These are phyloP conservation scores for Phocoena phocoena DNA, from an alignment of 2,113 vertebrate species.

Conservation along the genomic window DNA sequence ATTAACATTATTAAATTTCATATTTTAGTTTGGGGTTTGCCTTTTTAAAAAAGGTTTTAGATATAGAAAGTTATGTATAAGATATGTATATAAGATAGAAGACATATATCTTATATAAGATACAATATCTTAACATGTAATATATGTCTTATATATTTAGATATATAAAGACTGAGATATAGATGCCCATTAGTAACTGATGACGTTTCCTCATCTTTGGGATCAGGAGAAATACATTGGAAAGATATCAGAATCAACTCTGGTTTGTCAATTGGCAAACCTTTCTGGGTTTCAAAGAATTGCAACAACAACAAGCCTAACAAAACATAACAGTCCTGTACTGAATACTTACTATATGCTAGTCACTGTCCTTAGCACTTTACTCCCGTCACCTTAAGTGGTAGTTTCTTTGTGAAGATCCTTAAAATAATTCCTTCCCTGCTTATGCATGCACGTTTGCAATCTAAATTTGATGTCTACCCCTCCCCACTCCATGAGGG, in stretches of 20 bases:
- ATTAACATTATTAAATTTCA: constrained; percentile 77
- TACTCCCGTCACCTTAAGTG: neutral
- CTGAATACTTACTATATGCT: neutral
- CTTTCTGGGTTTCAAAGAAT: neutral
- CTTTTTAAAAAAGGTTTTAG: neutral
- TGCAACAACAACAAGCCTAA: neutral
- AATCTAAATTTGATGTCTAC: neutral
- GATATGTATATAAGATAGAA: neutral
- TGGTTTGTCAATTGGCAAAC: neutral
- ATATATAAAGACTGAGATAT: neutral
- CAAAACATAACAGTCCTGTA: neutral
- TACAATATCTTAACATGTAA: neutral
- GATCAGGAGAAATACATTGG: constrained; percentile 41
- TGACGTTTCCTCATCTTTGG: neutral
- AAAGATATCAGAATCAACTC: constrained; percentile 35
- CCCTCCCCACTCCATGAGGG: neutral
- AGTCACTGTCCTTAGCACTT: neutral
- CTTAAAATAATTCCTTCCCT: neutral
- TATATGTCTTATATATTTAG: neutral
- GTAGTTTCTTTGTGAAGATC: neutral
- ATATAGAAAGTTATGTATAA: neutral
- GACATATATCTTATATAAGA: neutral
- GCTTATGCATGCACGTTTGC: neutral
- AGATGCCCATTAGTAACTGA: neutral
- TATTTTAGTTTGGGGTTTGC: constrained; percentile 59